A percentile compares a stretch with the other conserved stretches of the same genome.
Evolutionary conservation across 2,797 vertebrate species (phyloP).

Genomic region (Lagorchestes hirsutus): DNA sequence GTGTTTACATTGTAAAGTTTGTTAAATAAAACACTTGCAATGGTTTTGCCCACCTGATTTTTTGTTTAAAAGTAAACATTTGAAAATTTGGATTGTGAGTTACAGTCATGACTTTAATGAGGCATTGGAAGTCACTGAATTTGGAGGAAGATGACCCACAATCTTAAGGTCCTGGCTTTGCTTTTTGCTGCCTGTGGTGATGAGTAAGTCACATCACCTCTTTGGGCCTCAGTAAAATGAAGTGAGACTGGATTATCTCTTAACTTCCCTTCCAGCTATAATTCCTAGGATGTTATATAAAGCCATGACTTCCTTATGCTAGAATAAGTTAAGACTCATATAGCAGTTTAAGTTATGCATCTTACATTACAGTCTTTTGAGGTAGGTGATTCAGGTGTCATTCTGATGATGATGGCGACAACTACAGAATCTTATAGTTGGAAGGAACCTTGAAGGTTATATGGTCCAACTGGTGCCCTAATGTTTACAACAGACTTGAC

Average conservation of each 20-base stretch:
- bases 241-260: neutral
- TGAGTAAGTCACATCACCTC: neutral
- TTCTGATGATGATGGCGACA: neutral
- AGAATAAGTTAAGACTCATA: neutral
- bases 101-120: neutral
- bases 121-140: neutral
- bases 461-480: neutral
- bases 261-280: neutral
- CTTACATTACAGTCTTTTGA: neutral
- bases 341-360: neutral
- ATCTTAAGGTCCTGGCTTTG: neutral
- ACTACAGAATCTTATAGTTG: neutral
- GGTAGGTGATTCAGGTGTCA: neutral
- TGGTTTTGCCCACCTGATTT: constrained; percentile 12
- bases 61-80: neutral
- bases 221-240: neutral
- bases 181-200: neutral
- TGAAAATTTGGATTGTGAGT: neutral
- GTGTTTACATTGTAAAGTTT: constrained; percentile 65
- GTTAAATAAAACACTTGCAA: constrained; percentile 75
- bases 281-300: neutral
- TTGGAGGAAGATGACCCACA: neutral
- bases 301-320: neutral
- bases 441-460: neutral
- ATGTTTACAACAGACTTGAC: neutral